Evolutionary conservation across 2,113 vertebrate genomes (phyloP).

Genomic region (Rhagologus leucostigma): DNA sequence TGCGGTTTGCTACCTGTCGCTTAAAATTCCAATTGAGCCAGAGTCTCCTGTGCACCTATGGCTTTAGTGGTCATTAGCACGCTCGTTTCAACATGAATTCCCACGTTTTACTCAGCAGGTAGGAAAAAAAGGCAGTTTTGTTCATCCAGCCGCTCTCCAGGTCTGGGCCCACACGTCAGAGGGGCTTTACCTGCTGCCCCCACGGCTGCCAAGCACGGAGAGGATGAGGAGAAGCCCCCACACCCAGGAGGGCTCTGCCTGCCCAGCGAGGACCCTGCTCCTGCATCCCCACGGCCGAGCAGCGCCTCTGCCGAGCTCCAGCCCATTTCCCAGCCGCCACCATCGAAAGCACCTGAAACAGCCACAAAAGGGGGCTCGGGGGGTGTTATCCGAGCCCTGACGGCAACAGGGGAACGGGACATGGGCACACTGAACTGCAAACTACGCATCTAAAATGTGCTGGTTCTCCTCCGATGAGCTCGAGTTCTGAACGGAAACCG

Average conservation of each 20-base stretch:
- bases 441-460: constrained; percentile 73
- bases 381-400: constrained; percentile 55
- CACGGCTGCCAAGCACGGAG: fast-evolving
- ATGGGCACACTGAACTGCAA: constrained; percentile 71
- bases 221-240: not conserved
- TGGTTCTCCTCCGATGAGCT: constrained; percentile 75
- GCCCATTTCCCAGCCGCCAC: constrained; percentile 51
- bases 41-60: constrained; percentile 30
- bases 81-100: not conserved
- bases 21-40: not conserved
- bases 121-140: not conserved
- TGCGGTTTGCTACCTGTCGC: not conserved
- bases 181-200: not conserved
- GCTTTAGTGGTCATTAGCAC: constrained; percentile 30
- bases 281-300: not conserved
- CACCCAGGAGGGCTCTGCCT: not conserved
- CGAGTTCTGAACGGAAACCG: constrained; percentile 59
- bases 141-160: not conserved
- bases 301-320: constrained; percentile 51
- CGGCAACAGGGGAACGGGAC: constrained; percentile 65
- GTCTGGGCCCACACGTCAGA: not conserved
- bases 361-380: constrained; percentile 47
- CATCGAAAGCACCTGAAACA: constrained; percentile 59
- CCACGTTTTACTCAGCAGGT: not conserved
- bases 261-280: not conserved